Percentiles rank a stretch among this genome's conserved stretches.
Conservation (phyloP, 1,140 invertebrate genomes). For the Sipha flava region DNA sequence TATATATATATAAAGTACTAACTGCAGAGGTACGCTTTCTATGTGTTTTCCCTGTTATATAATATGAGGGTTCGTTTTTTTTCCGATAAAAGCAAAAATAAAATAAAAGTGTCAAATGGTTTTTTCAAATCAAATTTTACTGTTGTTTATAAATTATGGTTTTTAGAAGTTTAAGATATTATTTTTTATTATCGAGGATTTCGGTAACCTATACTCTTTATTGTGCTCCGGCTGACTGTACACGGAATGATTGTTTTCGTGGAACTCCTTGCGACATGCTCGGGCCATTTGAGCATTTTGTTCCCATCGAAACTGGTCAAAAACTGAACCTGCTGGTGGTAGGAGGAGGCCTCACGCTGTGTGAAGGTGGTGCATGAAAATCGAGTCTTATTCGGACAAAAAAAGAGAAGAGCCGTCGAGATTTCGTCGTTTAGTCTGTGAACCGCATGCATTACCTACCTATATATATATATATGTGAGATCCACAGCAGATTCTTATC, state of each 20-base stretch:
- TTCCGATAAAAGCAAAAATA: background rate
- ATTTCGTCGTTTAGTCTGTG: background rate
- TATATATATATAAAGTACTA: too few relatives aligned
- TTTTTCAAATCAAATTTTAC: background rate
- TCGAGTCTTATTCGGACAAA: background rate
- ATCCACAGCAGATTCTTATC: background rate
- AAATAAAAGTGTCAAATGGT: background rate
- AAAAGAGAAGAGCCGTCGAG: background rate
- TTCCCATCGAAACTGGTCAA: slow-evolving; percentile 14
- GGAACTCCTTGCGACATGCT: background rate
- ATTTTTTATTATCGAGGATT: background rate
- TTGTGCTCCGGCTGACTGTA: background rate
- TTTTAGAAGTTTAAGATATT: background rate
- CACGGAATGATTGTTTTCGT: background rate
- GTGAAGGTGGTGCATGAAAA: slow-evolving; percentile 16
- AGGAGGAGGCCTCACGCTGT: background rate
- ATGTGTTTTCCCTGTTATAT: too few relatives aligned
- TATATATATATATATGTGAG: background rate
- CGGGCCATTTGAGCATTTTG: background rate
- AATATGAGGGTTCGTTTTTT: background rate
- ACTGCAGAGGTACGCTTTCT: too few relatives aligned
- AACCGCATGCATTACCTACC: background rate
- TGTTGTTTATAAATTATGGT: background rate
- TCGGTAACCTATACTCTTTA: background rate
- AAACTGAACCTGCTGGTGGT: background rate